Evolutionary conservation across 2,113 vertebrate species (phyloP).

Genomic region (Petromus typicus): DNA sequence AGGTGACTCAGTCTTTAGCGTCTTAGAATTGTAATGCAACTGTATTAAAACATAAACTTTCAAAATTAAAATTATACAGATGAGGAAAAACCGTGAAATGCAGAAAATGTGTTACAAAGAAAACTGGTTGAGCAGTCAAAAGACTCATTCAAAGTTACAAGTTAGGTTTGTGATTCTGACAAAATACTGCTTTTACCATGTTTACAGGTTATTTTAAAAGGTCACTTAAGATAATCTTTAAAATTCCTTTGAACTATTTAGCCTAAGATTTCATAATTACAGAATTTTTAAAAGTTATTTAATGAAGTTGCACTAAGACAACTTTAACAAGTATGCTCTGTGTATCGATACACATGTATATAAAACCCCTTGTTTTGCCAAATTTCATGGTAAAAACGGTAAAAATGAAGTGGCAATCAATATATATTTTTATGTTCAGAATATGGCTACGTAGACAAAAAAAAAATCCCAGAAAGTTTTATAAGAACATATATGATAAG

Average conservation of each 20-base stretch:
- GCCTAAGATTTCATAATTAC: not conserved
- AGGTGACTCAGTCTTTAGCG: constrained; percentile 96
- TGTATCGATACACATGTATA: not conserved
- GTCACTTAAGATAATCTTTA: not conserved
- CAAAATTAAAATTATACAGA: constrained; percentile 42
- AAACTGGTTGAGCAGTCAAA: not conserved
- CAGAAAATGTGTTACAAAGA: not conserved
- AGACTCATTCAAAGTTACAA: not conserved
- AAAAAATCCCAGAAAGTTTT: not conserved
- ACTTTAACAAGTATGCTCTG: not conserved
- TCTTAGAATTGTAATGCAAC: constrained; percentile 99
- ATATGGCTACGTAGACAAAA: not conserved
- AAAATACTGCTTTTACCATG: not conserved
- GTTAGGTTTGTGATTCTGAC: not conserved
- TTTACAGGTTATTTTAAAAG: not conserved
- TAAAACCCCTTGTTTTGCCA: constrained; percentile 8
- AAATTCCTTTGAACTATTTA: not conserved
- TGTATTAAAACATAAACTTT: constrained; percentile 82
- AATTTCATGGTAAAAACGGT: not conserved
- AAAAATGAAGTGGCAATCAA: not conserved
- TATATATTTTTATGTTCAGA: not conserved
- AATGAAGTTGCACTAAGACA: not conserved
- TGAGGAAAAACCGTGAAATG: not conserved
- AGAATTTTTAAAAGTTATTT: constrained; percentile 40
- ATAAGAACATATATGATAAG: not conserved